Conservation (phyloP, 2,797 vertebrate genomes). For the Lacerta viridis region DNA sequence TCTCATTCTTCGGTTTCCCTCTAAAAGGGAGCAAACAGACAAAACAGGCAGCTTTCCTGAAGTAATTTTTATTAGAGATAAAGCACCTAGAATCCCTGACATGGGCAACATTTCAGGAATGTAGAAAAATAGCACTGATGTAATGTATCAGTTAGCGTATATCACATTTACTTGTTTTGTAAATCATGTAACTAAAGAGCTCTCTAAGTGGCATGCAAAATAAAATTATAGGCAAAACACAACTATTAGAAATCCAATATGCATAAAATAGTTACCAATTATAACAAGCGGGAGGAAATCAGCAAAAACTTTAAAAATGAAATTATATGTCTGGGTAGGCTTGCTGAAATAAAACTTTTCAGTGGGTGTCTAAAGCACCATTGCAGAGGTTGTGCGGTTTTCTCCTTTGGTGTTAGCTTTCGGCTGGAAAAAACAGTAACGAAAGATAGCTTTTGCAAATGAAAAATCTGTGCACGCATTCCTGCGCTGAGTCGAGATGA, state of each 20-base stretch:
- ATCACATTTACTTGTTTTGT: not conserved
- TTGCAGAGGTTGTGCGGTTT: slow-evolving; percentile 38
- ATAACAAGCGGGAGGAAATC: too few species aligned
- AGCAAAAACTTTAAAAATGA: too few species aligned
- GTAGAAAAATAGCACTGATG: too few species aligned
- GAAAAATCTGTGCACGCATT: slow-evolving; percentile 57
- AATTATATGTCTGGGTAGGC: too few species aligned
- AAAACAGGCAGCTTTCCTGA: not conserved
- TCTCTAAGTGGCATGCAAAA: too few species aligned
- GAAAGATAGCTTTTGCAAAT: slow-evolving; percentile 34
- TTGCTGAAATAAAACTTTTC: too few species aligned
- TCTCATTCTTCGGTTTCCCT: not conserved
- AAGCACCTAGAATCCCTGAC: not conserved
- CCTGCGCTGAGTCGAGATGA: slow-evolving; percentile 53
- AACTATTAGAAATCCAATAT: too few species aligned
- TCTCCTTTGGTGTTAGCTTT: slow-evolving; percentile 53
- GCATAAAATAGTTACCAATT: too few species aligned
- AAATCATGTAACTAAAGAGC: too few species aligned
- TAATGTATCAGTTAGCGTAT: not conserved
- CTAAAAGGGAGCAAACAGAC: not conserved
- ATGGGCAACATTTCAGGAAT: not conserved
- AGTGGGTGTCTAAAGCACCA: too few species aligned
- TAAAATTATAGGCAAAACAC: too few species aligned
- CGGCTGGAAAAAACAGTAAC: slow-evolving; percentile 49
- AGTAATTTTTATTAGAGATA: not conserved